These are phyloP conservation scores for Geotrypetes seraphini DNA, from an alignment of 2,797 vertebrate species.

Conservation along the genomic window DNA sequence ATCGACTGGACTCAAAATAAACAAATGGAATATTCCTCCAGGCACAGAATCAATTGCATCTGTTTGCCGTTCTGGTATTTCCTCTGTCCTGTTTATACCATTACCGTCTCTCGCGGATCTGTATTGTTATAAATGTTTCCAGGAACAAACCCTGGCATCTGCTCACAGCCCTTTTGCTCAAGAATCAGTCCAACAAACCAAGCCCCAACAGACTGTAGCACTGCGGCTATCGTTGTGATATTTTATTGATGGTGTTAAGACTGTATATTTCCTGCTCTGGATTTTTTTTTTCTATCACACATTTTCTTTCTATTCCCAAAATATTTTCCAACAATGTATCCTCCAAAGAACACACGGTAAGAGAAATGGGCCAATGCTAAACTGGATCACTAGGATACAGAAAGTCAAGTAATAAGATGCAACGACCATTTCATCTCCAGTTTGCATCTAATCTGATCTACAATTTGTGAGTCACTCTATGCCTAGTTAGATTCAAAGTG, in stretches of 20 bases:
- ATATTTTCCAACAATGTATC: too few species aligned
- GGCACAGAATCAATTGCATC: constrained; percentile 54
- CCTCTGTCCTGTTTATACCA: constrained; percentile 47
- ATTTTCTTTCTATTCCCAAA: too few species aligned
- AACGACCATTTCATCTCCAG: too few species aligned
- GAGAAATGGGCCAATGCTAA: too few species aligned
- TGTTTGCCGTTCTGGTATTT: constrained; percentile 53
- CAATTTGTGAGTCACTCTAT: too few species aligned
- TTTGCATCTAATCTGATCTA: too few species aligned
- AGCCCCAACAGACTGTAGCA: constrained; percentile 18
- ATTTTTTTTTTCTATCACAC: too few species aligned
- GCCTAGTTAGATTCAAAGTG: too few species aligned
- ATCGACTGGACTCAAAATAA: constrained; percentile 42
- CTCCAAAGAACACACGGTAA: too few species aligned
- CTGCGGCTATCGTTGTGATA: constrained; percentile 13
- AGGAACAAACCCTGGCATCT: constrained; percentile 38
- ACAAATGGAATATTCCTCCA: constrained; percentile 45
- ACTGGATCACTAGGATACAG: too few species aligned
- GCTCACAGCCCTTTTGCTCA: constrained; percentile 11
- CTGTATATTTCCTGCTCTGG: constrained; percentile 7
- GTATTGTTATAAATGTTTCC: constrained; percentile 47
- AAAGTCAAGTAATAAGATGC: too few species aligned
- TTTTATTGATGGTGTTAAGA: constrained; percentile 27
- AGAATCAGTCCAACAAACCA: constrained; percentile 17
- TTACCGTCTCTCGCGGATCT: constrained; percentile 39